These are phyloP conservation scores for Poecilia velifera DNA, from an alignment of 2,797 vertebrate genomes.

Conservation along the genomic window DNA sequence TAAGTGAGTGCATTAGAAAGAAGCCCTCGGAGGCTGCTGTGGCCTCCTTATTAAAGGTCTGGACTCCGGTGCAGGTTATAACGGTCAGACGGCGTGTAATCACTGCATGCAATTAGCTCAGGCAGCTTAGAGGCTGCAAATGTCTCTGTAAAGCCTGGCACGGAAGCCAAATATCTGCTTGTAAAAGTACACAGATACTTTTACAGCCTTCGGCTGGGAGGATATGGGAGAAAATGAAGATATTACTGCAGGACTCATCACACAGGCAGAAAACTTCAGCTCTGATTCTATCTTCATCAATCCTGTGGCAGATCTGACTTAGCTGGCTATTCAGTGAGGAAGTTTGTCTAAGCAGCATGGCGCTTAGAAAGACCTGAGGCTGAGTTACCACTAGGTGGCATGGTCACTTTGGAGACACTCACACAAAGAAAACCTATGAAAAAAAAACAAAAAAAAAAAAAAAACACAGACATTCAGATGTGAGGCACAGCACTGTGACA, in stretches of 20 bases:
- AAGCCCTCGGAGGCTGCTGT: conserved; percentile 22
- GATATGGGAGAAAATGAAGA: conserved; percentile 42
- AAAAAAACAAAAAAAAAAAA: conserved; percentile 14
- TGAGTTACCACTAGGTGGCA: conserved; percentile 74
- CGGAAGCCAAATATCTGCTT: conserved; percentile 29
- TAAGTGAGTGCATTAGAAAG: conserved; percentile 5
- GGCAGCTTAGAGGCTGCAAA: conserved; percentile 39
- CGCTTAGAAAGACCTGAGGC: conserved; percentile 32
- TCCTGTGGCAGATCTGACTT: conserved; percentile 9
- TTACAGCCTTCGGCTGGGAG: conserved; percentile 45
- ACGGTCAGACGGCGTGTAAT: conserved; percentile 33
- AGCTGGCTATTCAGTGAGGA: conserved; percentile 25
- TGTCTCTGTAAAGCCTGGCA: conserved; percentile 15
- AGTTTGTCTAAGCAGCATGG: background rate
- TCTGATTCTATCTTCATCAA: conserved; percentile 32
- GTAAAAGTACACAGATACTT: conserved; percentile 53
- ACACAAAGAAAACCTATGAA: conserved; percentile 18
- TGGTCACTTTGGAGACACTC: conserved; percentile 68
- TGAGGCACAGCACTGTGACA: conserved; percentile 28
- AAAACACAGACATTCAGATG: conserved; percentile 17
- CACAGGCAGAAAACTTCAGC: conserved; percentile 37
- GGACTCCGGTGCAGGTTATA: conserved; percentile 57
- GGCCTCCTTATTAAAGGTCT: conserved; percentile 68
- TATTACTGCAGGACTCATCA: conserved; percentile 33
- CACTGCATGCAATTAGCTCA: conserved; percentile 53